These are phyloP conservation scores for Scrobipalpa atriplicella DNA, from an alignment of 2,888 invertebrate species.

Conservation along the genomic window DNA sequence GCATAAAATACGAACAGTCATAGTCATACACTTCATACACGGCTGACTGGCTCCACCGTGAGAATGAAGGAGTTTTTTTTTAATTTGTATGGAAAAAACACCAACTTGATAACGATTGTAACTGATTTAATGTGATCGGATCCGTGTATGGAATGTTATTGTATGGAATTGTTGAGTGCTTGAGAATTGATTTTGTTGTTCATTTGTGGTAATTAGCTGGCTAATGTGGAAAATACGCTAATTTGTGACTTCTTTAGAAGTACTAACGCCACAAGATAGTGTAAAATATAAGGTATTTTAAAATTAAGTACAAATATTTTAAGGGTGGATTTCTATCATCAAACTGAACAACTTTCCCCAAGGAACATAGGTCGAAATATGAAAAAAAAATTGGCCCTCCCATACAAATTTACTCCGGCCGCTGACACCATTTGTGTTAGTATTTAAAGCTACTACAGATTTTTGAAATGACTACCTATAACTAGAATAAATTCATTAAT, in stretches of 20 bases:
- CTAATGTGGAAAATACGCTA: conserved; percentile 12
- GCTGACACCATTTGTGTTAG: too few species aligned
- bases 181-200: conserved; percentile 10
- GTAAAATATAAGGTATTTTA: too few species aligned
- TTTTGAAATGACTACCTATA: too few species aligned
- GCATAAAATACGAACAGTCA: conserved; percentile 11
- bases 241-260: background rate
- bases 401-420: too few species aligned
- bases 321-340: too few species aligned
- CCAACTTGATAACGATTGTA: conserved; percentile 2
- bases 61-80: conserved; percentile 3
- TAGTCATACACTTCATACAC: conserved; percentile 18
- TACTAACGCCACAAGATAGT: background rate
- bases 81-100: conserved; percentile 14
- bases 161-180: conserved; percentile 5
- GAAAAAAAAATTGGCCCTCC: too few species aligned
- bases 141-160: conserved; percentile 22
- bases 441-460: too few species aligned
- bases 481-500: too few species aligned
- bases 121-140: conserved; percentile 17
- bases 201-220: background rate
- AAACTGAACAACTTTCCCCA: too few species aligned
- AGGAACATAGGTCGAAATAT: too few species aligned
- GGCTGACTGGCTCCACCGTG: conserved; percentile 19
- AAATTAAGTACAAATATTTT: too few species aligned